Evolutionary conservation across 2,797 vertebrate genomes (phyloP).

Genomic region (Pangasius macronema): DNA sequence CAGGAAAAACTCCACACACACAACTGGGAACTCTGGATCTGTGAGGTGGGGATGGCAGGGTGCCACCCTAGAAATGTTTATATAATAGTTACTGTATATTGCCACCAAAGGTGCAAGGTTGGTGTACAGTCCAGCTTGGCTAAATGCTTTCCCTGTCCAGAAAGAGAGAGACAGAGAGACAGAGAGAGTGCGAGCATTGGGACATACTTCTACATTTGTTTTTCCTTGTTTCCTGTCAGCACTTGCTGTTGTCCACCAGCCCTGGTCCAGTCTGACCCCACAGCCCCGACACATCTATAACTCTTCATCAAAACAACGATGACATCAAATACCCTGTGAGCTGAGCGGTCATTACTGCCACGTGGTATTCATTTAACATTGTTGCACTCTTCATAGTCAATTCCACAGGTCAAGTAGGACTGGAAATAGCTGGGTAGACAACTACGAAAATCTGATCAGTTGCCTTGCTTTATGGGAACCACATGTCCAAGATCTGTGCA

Average conservation of each 20-base stretch:
- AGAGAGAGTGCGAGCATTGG: not conserved
- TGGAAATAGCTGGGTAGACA: slow-evolving; percentile 63
- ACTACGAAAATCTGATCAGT: slow-evolving; percentile 66
- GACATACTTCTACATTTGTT: not conserved
- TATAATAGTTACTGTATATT: not conserved
- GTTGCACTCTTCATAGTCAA: slow-evolving; percentile 61
- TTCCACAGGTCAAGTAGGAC: slow-evolving; percentile 56
- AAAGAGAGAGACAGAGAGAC: not conserved
- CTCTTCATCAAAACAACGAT: slow-evolving; percentile 44
- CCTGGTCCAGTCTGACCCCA: slow-evolving; percentile 19
- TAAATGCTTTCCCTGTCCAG: not conserved
- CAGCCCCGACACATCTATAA: slow-evolving; percentile 36
- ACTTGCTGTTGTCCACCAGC: slow-evolving; percentile 14
- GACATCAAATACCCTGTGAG: slow-evolving; percentile 29
- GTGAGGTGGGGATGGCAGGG: not conserved
- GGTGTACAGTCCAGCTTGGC: not conserved
- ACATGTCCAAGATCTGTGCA: slow-evolving; percentile 50
- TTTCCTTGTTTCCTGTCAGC: slow-evolving; percentile 36
- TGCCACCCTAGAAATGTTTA: not conserved
- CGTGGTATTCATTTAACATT: slow-evolving; percentile 66
- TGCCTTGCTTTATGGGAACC: slow-evolving; percentile 59
- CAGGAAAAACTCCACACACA: not conserved
- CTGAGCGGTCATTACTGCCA: slow-evolving; percentile 47
- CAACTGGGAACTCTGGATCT: not conserved
- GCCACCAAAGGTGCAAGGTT: not conserved